Conservation (phyloP, 1,140 invertebrate genomes). For the Papilio dardanus region DNA sequence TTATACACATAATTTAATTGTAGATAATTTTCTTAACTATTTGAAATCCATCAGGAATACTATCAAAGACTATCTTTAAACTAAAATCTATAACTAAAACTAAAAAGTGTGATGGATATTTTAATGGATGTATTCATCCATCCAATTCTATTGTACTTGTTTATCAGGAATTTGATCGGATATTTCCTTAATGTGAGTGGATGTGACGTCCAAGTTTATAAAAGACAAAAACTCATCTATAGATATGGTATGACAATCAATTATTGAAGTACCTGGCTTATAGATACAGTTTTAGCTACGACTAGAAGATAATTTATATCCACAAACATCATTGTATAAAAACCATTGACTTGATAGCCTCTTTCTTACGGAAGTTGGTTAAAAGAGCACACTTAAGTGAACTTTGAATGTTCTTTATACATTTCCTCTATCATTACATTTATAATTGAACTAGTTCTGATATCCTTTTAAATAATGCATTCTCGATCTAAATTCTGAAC, state of each 20-base stretch:
- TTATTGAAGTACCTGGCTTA: too few relatives aligned
- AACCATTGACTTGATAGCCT: too few relatives aligned
- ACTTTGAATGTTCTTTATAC: background rate
- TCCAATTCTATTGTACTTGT: conserved; percentile 4
- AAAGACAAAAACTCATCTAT: background rate
- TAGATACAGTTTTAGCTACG: background rate
- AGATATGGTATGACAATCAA: background rate
- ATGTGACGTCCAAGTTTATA: background rate
- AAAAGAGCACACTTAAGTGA: background rate
- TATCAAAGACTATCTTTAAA: background rate
- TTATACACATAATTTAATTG: background rate
- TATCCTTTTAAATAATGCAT: background rate
- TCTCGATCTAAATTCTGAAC: background rate
- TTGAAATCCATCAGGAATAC: background rate
- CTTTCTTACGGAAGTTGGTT: too few relatives aligned
- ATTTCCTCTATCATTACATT: background rate
- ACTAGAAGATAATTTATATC: too few relatives aligned
- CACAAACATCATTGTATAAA: too few relatives aligned
- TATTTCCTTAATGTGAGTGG: background rate
- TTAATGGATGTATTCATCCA: background rate
- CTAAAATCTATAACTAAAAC: background rate
- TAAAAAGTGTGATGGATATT: too few relatives aligned
- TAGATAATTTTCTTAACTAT: background rate
- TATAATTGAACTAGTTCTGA: background rate
- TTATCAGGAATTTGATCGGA: background rate